Conservation (phyloP, 2,888 invertebrate genomes). For the Megastigmus dorsalis region DNA sequence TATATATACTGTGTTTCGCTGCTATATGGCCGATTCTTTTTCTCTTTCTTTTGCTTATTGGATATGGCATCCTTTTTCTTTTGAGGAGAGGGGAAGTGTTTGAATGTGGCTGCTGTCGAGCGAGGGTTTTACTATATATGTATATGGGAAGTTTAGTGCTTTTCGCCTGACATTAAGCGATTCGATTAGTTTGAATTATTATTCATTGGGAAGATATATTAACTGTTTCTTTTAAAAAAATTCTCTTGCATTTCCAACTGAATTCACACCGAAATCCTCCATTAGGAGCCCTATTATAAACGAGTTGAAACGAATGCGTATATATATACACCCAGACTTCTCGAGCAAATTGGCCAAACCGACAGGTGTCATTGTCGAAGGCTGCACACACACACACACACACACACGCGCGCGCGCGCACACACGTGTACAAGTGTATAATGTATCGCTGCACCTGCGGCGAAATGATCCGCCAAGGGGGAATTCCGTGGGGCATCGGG, state of each 20-base stretch:
- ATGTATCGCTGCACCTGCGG: conserved; percentile 15
- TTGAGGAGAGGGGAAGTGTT: no score
- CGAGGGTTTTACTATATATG: neutral
- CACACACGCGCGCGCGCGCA: no score
- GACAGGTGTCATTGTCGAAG: conserved; percentile 10
- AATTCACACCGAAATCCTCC: neutral
- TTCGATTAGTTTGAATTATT: no score
- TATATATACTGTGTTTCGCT: neutral
- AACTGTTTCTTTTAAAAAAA: no score
- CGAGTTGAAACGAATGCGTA: neutral
- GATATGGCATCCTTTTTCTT: no score
- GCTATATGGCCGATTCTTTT: neutral
- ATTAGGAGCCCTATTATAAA: no score
- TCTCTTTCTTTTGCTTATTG: neutral
- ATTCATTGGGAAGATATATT: no score
- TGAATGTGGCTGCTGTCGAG: no score
- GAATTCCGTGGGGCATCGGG: neutral
- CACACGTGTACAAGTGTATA: no score
- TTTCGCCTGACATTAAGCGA: no score
- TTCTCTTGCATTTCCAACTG: neutral
- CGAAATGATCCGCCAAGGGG: neutral
- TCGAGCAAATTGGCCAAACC: conserved; percentile 1
- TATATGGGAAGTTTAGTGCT: neutral
- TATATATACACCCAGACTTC: neutral
- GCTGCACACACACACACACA: no score